Evolutionary conservation across 2,797 vertebrate species (phyloP).

Genomic region (Morus bassanus): DNA sequence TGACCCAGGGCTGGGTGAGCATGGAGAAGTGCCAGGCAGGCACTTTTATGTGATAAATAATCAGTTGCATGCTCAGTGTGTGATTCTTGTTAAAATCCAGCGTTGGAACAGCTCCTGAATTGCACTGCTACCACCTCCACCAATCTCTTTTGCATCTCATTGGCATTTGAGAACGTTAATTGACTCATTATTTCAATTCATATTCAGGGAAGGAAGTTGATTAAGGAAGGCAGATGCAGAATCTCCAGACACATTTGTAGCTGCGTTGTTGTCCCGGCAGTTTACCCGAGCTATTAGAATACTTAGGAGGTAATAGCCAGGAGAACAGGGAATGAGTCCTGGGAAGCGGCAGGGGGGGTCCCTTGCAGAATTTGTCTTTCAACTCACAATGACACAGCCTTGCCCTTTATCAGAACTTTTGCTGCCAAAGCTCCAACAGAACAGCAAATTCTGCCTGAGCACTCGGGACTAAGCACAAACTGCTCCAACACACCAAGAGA

Average conservation of each 20-base stretch:
- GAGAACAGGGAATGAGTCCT: conserved; percentile 54
- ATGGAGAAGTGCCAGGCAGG: conserved; percentile 53
- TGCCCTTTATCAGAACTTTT: neutral
- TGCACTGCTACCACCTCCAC: conserved; percentile 65
- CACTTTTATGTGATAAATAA: conserved; percentile 71
- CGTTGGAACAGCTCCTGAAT: conserved; percentile 71
- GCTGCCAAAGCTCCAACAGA: neutral
- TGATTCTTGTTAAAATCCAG: conserved; percentile 78
- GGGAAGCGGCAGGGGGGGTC: neutral
- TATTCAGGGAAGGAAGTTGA: conserved; percentile 85
- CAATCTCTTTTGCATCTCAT: conserved; percentile 84
- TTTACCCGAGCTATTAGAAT: conserved; percentile 84
- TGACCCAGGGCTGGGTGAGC: neutral
- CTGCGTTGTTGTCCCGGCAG: conserved; percentile 75
- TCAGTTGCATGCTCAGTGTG: conserved; percentile 76
- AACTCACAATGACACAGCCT: neutral
- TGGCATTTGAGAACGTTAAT: conserved; percentile 91
- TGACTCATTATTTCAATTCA: conserved; percentile 93
- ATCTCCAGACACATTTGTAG: conserved; percentile 81
- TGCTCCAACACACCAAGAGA: neutral
- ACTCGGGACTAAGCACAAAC: neutral
- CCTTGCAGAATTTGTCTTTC: neutral
- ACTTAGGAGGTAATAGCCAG: conserved; percentile 67
- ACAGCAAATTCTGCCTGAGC: neutral
- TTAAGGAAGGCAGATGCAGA: conserved; percentile 89